Conservation (phyloP, 2,888 invertebrate species). For the Athripsodes cinereus region DNA sequence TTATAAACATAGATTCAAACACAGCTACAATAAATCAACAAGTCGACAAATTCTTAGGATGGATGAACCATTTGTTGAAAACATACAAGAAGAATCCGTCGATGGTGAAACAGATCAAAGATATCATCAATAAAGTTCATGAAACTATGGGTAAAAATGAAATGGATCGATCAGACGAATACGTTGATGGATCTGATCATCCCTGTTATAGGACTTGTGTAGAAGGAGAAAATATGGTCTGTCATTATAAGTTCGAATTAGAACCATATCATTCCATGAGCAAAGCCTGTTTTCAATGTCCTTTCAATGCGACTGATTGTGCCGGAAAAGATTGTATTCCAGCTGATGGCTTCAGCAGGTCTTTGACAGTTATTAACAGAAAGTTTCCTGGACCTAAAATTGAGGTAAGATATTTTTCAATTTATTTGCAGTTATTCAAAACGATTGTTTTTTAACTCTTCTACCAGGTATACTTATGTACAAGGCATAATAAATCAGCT, state of each 20-base stretch:
- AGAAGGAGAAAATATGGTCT: constrained; percentile 57
- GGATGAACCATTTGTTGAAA: too few relatives aligned
- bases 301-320: constrained; percentile 69
- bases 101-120: too few relatives aligned
- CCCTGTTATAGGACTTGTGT: constrained; percentile 64
- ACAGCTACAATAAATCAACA: too few relatives aligned
- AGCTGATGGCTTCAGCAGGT: constrained; percentile 72
- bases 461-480: too few relatives aligned
- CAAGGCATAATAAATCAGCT: too few relatives aligned
- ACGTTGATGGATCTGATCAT: constrained; percentile 39
- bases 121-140: too few relatives aligned
- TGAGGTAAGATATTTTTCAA: constrained; percentile 51
- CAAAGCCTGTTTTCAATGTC: constrained; percentile 84
- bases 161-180: neutral
- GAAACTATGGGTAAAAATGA: too few relatives aligned
- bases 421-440: too few relatives aligned
- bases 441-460: too few relatives aligned
- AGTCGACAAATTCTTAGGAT: too few relatives aligned
- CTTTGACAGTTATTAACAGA: constrained; percentile 74
- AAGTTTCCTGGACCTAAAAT: constrained; percentile 82
- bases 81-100: too few relatives aligned
- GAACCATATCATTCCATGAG: constrained; percentile 84
- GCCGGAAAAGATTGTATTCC: constrained; percentile 71
- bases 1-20: too few relatives aligned
- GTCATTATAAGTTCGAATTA: constrained; percentile 65